Conservation (phyloP, 2,888 invertebrate species). For the Petrophora chlorosata region DNA sequence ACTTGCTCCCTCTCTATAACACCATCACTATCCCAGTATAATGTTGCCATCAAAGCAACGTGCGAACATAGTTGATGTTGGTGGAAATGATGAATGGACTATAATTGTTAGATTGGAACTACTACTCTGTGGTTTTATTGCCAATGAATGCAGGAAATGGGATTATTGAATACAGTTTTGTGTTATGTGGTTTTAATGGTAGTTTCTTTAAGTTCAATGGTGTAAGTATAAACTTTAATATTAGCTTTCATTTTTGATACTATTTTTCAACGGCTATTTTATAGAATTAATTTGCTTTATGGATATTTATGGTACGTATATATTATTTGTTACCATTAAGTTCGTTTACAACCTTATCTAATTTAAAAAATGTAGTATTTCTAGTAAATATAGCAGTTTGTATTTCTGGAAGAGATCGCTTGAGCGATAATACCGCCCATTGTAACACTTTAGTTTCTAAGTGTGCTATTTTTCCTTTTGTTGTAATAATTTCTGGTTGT, state of each 20-base stretch:
- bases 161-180: slow-evolving; percentile 25
- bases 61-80: slow-evolving; percentile 33
- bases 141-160: slow-evolving; percentile 26
- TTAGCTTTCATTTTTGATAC: slow-evolving; percentile 9
- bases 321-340: too few species aligned
- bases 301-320: too few species aligned
- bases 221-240: neutral
- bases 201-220: slow-evolving; percentile 7
- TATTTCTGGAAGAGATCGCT: too few species aligned
- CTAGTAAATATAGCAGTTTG: too few species aligned
- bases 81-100: slow-evolving; percentile 35
- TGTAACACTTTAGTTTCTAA: too few species aligned
- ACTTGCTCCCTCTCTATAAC: neutral
- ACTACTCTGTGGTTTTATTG: slow-evolving; percentile 22
- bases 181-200: slow-evolving; percentile 11
- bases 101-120: slow-evolving; percentile 29
- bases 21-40: slow-evolving; percentile 15
- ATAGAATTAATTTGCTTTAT: too few species aligned
- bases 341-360: too few species aligned
- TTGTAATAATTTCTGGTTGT: too few species aligned
- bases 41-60: slow-evolving; percentile 30
- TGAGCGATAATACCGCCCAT: too few species aligned
- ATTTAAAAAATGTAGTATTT: too few species aligned
- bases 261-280: too few species aligned
- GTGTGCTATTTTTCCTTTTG: too few species aligned